Evolutionary conservation across 2,113 vertebrate species (phyloP), one percentile per base, ranked within the genome.

Genomic region (Bos javanicus): DNA sequence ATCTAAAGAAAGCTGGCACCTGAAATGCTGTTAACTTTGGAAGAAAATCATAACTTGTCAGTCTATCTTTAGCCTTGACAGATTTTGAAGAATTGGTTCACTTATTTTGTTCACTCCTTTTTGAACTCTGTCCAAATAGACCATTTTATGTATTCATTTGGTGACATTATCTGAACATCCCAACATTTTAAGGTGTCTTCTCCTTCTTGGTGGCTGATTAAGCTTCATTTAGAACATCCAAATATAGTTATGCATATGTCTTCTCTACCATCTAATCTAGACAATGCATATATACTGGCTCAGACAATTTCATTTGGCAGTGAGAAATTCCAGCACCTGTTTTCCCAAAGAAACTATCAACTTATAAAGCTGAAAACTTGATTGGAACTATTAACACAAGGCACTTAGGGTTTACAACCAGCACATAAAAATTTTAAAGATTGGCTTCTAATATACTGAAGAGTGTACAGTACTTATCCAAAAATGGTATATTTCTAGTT

Each of bases 121-220:
- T 88, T 76, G 33, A 97, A 88, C 60, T 17, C 21, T 7, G 64
- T 87, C n/a, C 86, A 89, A 94, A 92, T 19, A 97, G 85, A 95
- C 62, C 91, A 83, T 91, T 90, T 95, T 96, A 97, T 94, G 62
- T 90, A 94, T 92, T 81, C 10, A 89, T 95, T 88, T 96, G 56
- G 26, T 92, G 86, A 59, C 6, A 62, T 93, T 97, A 96, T 50
- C 48, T 91, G 57, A 98, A 94, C 28, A 95, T 88, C 26, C 76
- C 50, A 88, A 83, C 60, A 93, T 78, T 54, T 80, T 92, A 52
- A 95, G 92, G n/a, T 98, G 36, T 46, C 50, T 46, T 92, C 83
- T 64, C n/a, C 87, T 92, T 96, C 28, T 8, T 82, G 71, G 59
- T 84, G 92, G 50, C 91, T 98, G 62, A 94, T 97, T 89, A 87